A percentile compares a stretch with the other conserved stretches of the same genome.
Evolutionary conservation across 2,888 invertebrate genomes (phyloP).

Genomic region (Elmis aenea): DNA sequence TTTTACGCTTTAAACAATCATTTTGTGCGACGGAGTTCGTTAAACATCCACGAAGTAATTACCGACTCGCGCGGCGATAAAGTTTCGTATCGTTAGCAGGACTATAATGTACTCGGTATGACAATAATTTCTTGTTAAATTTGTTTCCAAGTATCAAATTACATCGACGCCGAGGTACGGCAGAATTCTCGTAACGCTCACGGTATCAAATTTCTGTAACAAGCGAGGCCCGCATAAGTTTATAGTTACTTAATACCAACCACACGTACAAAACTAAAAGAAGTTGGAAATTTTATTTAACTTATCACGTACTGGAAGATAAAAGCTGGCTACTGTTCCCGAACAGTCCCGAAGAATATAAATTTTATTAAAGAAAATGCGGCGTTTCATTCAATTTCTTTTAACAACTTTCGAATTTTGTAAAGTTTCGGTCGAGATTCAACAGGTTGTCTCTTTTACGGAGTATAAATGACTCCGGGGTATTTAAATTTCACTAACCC

Average conservation of each 20-base stretch:
- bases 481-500: no score
- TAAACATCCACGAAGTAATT: no score
- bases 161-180: no score
- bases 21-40: no score
- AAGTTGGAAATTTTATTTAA: slow-evolving; percentile 12
- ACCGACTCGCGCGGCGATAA: no score
- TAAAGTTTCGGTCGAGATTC: background rate
- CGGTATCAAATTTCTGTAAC: slow-evolving; percentile 15
- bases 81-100: no score
- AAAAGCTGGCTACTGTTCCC: slow-evolving; percentile 10
- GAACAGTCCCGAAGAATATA: slow-evolving; percentile 10
- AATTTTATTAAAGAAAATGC: slow-evolving; percentile 5
- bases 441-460: slow-evolving; percentile 3
- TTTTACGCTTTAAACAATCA: slow-evolving; percentile 1
- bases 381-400: slow-evolving; percentile 7
- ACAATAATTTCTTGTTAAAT: no score
- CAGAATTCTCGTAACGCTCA: slow-evolving; percentile 11
- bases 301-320: slow-evolving; percentile 13
- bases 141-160: no score
- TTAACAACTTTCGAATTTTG: background rate
- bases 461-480: no score
- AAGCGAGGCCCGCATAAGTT: slow-evolving; percentile 11
- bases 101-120: no score
- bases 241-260: slow-evolving; percentile 4
- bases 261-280: slow-evolving; percentile 7